Percentiles rank a stretch among this genome's conserved stretches.
These are phyloP conservation scores for Luffia ferchaultella DNA, from an alignment of 2,888 invertebrate genomes.

Conservation along the genomic window DNA sequence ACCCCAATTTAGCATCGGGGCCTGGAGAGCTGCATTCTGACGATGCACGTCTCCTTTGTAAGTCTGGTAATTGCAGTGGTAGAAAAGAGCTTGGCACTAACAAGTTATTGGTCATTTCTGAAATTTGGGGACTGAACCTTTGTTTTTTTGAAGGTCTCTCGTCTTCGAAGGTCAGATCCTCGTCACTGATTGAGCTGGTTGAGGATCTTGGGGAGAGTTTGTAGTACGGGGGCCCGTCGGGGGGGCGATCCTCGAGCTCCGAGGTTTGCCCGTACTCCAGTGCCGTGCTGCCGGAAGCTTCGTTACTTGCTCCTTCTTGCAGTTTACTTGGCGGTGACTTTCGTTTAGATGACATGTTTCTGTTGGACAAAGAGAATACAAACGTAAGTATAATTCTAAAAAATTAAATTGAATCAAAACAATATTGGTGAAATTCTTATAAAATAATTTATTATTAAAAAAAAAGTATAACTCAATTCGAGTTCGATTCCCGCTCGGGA, in stretches of 20 bases:
- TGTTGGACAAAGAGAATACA: constrained; percentile 57
- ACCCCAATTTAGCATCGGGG: constrained; percentile 70
- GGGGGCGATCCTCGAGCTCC: constrained; percentile 40
- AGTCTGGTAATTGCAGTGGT: constrained; percentile 64
- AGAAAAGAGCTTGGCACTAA: constrained; percentile 60
- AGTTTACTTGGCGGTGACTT: constrained; percentile 95
- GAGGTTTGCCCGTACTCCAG: constrained; percentile 39
- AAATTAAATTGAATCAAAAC: too few relatives aligned
- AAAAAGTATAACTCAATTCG: too few relatives aligned
- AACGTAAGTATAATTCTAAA: too few relatives aligned
- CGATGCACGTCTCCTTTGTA: constrained; percentile 61
- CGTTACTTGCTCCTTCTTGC: constrained; percentile 73
- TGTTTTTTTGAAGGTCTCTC: constrained; percentile 69
- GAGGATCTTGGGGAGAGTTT: constrained; percentile 58
- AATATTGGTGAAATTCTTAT: too few relatives aligned
- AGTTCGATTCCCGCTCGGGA: too few relatives aligned
- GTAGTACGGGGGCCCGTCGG: constrained; percentile 46
- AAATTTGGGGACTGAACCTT: constrained; percentile 59
- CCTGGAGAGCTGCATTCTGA: constrained; percentile 80
- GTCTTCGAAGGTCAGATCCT: constrained; percentile 64
- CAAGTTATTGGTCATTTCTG: constrained; percentile 69
- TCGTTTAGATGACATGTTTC: constrained; percentile 97
- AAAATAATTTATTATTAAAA: too few relatives aligned
- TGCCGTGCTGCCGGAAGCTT: constrained; percentile 58
- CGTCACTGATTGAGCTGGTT: constrained; percentile 64